These are phyloP conservation scores for Meloidogyne hapla DNA, from an alignment of 1,140 invertebrate genomes.

Conservation along the genomic window DNA sequence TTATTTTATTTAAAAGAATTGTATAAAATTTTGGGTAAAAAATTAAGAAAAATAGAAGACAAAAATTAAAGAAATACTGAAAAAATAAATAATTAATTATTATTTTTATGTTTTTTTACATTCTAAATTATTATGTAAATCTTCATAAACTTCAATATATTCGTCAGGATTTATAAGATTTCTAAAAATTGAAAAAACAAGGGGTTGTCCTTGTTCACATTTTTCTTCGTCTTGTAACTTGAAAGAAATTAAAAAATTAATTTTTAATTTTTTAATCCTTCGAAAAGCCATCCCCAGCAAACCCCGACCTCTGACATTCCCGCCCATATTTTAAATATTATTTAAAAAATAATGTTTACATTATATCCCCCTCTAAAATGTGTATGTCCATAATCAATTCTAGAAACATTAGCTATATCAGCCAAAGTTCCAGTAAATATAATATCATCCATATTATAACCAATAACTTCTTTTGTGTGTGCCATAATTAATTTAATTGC, in stretches of 20 bases:
- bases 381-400: not conserved
- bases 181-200: not conserved
- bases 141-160: not conserved
- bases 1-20: no score
- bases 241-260: not conserved
- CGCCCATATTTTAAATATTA: no score
- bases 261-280: no score
- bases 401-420: constrained; percentile 1
- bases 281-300: no score
- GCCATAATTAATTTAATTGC: constrained; percentile 16
- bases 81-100: not conserved
- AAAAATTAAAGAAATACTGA: not conserved
- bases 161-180: not conserved
- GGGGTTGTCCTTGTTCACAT: not conserved
- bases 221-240: not conserved
- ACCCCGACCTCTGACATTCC: no score
- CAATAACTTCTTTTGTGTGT: constrained; percentile 16
- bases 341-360: not conserved
- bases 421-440: constrained; percentile 17
- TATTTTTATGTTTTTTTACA: not conserved
- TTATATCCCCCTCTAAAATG: constrained; percentile 14
- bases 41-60: no score
- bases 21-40: no score
- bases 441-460: constrained; percentile 20
- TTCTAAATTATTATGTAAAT: not conserved